Evolutionary conservation across 1,140 invertebrate species (phyloP).

Genomic region (Amyelois transitella): DNA sequence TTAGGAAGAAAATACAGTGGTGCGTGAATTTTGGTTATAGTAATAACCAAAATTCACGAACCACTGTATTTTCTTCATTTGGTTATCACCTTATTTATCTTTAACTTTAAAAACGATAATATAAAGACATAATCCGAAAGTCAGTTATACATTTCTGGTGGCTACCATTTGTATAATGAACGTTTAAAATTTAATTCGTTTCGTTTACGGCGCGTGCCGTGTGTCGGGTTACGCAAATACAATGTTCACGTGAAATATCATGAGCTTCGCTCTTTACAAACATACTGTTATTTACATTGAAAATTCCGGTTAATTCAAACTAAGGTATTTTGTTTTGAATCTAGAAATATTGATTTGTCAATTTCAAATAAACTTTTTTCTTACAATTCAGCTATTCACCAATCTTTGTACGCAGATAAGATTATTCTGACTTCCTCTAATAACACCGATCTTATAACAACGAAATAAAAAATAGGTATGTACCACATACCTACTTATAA

Average conservation of each 20-base stretch:
- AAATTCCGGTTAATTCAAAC: not conserved
- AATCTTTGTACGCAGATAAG: no score
- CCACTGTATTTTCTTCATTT: not conserved
- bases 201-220: not conserved
- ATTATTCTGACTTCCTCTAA: no score
- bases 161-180: not conserved
- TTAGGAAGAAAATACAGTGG: not conserved
- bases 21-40: no score
- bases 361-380: not conserved
- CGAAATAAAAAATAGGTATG: no score
- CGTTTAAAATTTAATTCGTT: slow-evolving; percentile 5
- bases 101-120: not conserved
- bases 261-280: not conserved
- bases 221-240: not conserved
- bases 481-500: no score
- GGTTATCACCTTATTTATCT: not conserved
- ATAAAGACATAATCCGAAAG: not conserved
- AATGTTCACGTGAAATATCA: not conserved
- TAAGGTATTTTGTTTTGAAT: not conserved
- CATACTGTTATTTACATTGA: not conserved
- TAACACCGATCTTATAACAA: no score
- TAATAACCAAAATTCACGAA: no score
- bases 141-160: not conserved
- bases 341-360: not conserved
- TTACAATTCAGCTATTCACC: no score